Percentiles rank a stretch among this genome's conserved stretches.
Conservation (phyloP, 2,888 invertebrate genomes). For the Caenorhabditis sp. region DNA sequence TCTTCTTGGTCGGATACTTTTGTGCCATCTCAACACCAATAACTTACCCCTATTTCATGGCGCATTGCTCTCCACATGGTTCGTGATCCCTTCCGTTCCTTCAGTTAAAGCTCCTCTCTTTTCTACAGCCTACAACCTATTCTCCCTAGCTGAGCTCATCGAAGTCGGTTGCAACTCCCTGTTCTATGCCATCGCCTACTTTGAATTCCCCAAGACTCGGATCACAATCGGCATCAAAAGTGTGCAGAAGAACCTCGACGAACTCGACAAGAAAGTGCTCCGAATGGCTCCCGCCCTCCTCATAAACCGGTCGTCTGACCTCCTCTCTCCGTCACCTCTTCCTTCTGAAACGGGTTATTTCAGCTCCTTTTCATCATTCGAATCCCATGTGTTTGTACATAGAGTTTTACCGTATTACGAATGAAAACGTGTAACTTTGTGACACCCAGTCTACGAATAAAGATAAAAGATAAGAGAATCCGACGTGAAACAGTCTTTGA, state of each 20-base stretch:
- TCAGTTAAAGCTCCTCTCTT: not conserved
- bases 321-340: not conserved
- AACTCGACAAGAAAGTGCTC: constrained; percentile 30
- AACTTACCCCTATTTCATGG: constrained; percentile 72
- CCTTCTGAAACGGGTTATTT: constrained; percentile 30
- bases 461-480: not conserved
- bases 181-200: constrained; percentile 73
- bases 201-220: constrained; percentile 70
- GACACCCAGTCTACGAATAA: not conserved
- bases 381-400: constrained; percentile 38
- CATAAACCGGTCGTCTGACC: too few relatives aligned
- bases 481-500: not conserved
- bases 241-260: constrained; percentile 45
- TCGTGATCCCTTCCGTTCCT: too few relatives aligned
- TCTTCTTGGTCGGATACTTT: constrained; percentile 71
- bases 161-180: constrained; percentile 74
- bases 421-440: constrained; percentile 27
- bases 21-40: constrained; percentile 76
- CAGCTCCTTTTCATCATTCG: not conserved
- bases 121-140: constrained; percentile 73
- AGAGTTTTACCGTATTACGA: not conserved
- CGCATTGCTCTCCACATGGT: constrained; percentile 68
- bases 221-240: constrained; percentile 62
- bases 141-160: constrained; percentile 75
- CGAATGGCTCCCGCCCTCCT: constrained; percentile 45